phyloP scores from a whole-genome alignment of 2,113 vertebrate species.

The Sapajus apella region DNA sequence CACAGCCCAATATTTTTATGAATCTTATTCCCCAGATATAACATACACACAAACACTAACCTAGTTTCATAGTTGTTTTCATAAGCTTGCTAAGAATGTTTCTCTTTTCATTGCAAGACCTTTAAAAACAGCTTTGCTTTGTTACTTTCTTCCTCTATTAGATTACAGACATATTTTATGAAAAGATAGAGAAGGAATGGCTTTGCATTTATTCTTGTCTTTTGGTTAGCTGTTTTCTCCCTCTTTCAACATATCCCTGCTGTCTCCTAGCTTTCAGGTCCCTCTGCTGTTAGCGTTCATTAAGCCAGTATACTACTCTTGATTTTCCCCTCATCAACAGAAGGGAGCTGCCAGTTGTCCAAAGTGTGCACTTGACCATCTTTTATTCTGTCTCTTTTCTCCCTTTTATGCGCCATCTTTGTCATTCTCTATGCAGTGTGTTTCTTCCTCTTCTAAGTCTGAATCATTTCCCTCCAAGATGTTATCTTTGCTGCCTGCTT shows the following conservation, averaged over 20 bases:
- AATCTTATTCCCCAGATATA: neutral
- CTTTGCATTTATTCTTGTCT: neutral
- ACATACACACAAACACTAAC: neutral
- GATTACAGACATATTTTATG: neutral
- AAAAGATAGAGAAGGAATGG: neutral
- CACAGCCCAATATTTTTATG: neutral
- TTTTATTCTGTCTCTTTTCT: neutral
- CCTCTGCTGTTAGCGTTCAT: neutral
- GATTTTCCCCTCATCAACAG: neutral
- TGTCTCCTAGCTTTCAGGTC: neutral
- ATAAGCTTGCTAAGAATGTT: neutral
- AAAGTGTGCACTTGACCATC: neutral
- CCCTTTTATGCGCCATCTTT: neutral
- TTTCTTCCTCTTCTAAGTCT: neutral
- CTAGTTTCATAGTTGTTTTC: conserved; percentile 42
- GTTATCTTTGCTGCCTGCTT: neutral
- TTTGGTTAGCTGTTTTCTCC: neutral
- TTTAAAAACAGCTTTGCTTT: neutral
- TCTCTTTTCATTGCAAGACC: neutral
- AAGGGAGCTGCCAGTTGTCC: fast-evolving
- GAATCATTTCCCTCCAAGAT: conserved; percentile 40
- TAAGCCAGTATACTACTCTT: too few relatives aligned
- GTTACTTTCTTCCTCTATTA: neutral
- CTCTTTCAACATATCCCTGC: neutral
- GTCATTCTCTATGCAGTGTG: neutral